Evolutionary conservation across 1,140 invertebrate genomes (phyloP), one percentile per base, ranked within the genome.

Genomic region (Philaenus spumarius): DNA sequence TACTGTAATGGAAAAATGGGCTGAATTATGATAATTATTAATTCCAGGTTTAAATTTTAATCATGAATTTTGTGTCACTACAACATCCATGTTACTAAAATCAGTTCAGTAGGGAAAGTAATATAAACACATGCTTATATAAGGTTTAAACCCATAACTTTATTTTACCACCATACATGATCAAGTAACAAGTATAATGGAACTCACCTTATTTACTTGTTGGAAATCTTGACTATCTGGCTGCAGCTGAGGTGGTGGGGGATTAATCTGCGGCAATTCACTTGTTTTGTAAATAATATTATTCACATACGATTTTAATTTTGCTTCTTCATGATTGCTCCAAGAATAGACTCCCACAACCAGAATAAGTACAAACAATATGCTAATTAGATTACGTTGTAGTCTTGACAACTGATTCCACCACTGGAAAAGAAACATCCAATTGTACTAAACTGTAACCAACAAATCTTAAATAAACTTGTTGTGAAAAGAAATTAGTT

Each of bases 361-460:
- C 61, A 74, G 63, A 58, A 75, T 65, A 52, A 77, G 78, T 55
- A 81, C 66, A 37, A 79, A 53, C 56, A 81, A 64, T 62, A 88
- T 78, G 62, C 84, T 80, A 53, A 88, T 77, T 34, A 88, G 74
- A 67, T 83, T 88, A 39, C 85, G 78, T 71, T 91, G 89, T 67
- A 89, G 82, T 64, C 89, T 80, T n/a, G 90, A 90, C 35, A 92
- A 70, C 65, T 89, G 84, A 67, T 90, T 88, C 90, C 89, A 92
- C 71, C 80, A 76, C 89, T 92, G 66, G 26, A 78, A 77, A 59
- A 55, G 22, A 66, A 63, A 65, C 40, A 61, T n/a, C n/a, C n/a
- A n/a, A n/a, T n/a, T n/a, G n/a, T n/a, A n/a, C n/a, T n/a, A n/a
- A n/a, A n/a, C n/a, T n/a, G n/a, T n/a, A n/a, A n/a, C n/a, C n/a